These are phyloP conservation scores for Sceloporus undulatus DNA, from an alignment of 2,113 vertebrate genomes.

Conservation along the genomic window DNA sequence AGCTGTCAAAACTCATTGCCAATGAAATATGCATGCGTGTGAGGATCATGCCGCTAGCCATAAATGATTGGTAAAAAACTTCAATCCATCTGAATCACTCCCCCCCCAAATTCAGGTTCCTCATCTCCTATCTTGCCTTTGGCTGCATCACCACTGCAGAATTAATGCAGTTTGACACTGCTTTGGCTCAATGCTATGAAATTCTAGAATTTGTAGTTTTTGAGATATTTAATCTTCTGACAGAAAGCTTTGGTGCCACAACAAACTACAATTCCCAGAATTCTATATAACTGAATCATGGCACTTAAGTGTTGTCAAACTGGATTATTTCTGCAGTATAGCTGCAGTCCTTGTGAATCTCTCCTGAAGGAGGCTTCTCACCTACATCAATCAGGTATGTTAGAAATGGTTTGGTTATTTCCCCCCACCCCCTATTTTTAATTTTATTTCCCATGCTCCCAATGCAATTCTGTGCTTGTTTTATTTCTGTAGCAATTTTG, in stretches of 20 bases:
- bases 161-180: no score
- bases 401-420: background rate
- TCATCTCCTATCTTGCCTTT: background rate
- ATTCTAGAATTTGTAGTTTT: no score
- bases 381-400: conserved; percentile 44
- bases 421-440: background rate
- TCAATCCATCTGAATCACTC: background rate
- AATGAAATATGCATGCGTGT: background rate
- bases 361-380: conserved; percentile 28
- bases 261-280: no score
- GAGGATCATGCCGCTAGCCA: background rate
- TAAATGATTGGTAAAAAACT: background rate
- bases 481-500: conserved; percentile 70
- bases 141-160: no score
- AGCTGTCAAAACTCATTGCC: background rate
- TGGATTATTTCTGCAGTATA: no score
- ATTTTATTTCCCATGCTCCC: background rate
- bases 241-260: no score
- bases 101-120: background rate
- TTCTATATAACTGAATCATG: no score
- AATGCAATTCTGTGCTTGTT: accelerated
- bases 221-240: no score
- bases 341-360: conserved; percentile 14
- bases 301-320: no score
- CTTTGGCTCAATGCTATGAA: no score